Base-by-base conservation (phyloP, 2,888 invertebrate genomes). In the Drosophila testacea region DNA sequence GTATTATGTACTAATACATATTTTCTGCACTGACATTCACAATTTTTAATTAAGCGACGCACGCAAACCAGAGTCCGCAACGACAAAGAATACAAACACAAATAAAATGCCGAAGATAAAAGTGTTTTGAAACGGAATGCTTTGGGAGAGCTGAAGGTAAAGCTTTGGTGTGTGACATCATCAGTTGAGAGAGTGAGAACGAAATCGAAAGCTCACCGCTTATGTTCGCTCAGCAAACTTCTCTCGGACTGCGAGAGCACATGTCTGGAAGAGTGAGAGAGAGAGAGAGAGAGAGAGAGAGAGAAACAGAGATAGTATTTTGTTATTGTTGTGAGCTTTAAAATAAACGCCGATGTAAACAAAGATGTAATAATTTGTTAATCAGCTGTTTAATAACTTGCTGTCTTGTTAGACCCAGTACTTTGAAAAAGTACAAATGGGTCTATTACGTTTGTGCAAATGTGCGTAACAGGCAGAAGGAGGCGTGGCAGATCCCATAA, bases 321-420 rank as follows among this genome's bases (percentile, higher is more conserved):
- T 39, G 13, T 39, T 39, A 7, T 39, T 28, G 6, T 28, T 32
- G 6, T 32, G 47, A 10, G 47, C 13, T 13, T 5, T 2, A 13
- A 13, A 9, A 32, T 16, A 32, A 48, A 48, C 16, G 16, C 13
- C 6, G 6, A 22, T 22, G 48, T 34, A 50, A 50, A 50, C 34
- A 50, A 50, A 2, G 4, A 34, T 11, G 10, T 22, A 34, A 22
- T 34, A 34, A 3, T 22, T 46, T 69, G 72, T 0, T 75, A 57
- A 46, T 85, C 73, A 50, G 48, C 34, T 1, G 56, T 13, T 30
- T 75, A 78, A 13, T 79, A 82, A 4, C 7, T 51, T 0, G 73
- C 69, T 4, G 73, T 73, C 22, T 69, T 62, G 6, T 16, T 16
- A 16, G 16, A 16, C 16, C 0, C 0, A 16, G 1, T 16, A 16